These are phyloP conservation scores for Anoplolepis gracilipes DNA, from an alignment of 1,140 invertebrate species.

Conservation along the genomic window DNA sequence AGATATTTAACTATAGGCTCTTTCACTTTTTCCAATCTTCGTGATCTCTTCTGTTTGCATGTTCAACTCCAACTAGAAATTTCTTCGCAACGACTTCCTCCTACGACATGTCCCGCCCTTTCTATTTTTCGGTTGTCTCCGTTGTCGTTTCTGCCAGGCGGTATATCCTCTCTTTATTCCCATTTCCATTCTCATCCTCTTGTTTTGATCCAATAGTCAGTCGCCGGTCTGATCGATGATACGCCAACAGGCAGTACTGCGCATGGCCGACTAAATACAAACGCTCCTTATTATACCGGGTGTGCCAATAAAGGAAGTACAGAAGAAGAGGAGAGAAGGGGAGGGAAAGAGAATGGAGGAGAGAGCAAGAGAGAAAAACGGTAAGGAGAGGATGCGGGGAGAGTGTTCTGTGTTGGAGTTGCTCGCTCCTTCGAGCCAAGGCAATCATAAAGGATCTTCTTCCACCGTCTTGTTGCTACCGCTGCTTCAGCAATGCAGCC, in stretches of 20 bases:
- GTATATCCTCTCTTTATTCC: slow-evolving; percentile 69
- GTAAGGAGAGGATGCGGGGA: slow-evolving; percentile 5
- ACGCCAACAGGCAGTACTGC: slow-evolving; percentile 82
- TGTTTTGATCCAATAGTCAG: slow-evolving; percentile 85
- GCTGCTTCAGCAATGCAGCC: slow-evolving; percentile 61
- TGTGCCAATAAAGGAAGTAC: slow-evolving; percentile 81
- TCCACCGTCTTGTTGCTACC: slow-evolving; percentile 62
- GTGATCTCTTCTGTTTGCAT: slow-evolving; percentile 23
- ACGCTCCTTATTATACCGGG: slow-evolving; percentile 83
- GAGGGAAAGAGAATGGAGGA: background rate
- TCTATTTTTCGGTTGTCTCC: slow-evolving; percentile 41
- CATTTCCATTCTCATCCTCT: slow-evolving; percentile 81
- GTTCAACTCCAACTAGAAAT: slow-evolving; percentile 27
- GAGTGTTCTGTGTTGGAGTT: slow-evolving; percentile 43
- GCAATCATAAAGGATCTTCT: slow-evolving; percentile 69
- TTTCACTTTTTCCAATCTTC: background rate
- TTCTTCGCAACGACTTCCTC: slow-evolving; percentile 39
- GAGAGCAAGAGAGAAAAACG: slow-evolving; percentile 33
- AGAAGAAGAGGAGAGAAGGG: slow-evolving; percentile 46
- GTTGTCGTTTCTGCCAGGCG: slow-evolving; percentile 58
- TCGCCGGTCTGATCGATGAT: slow-evolving; percentile 85
- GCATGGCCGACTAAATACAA: slow-evolving; percentile 84
- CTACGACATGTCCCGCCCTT: slow-evolving; percentile 29
- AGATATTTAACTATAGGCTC: background rate
- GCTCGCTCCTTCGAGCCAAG: slow-evolving; percentile 63